Evolutionary conservation across 53 echinoderm and acorn worm genomes (phyloP).

Genomic region (Mesocentrotus franciscanus): DNA sequence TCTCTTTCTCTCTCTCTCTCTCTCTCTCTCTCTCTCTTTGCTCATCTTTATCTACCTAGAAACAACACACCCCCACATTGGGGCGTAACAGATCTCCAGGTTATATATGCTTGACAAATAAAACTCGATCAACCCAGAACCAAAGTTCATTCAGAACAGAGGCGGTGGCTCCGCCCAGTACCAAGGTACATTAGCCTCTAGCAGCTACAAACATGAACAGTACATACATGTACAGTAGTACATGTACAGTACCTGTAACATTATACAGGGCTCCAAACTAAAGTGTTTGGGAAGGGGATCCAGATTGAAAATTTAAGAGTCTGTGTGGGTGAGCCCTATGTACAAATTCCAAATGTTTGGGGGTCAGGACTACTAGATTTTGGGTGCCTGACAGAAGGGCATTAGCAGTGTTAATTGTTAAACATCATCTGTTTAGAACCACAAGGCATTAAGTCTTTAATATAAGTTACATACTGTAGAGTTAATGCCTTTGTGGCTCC

Average conservation of each 20-base stretch:
- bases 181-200: neutral
- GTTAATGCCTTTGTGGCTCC: too few relatives aligned
- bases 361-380: too few relatives aligned
- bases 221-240: neutral
- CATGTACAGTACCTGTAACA: neutral
- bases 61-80: constrained; percentile 22
- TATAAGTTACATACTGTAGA: too few relatives aligned
- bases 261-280: neutral
- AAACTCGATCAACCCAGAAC: constrained; percentile 25
- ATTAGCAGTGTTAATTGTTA: neutral
- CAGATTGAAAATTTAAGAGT: too few relatives aligned
- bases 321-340: too few relatives aligned
- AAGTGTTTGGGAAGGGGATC: too few relatives aligned
- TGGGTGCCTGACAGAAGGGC: neutral
- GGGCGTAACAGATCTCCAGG: neutral
- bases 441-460: too few relatives aligned
- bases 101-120: neutral
- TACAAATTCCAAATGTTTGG: too few relatives aligned
- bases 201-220: neutral
- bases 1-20: neutral
- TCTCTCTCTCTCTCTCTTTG: neutral
- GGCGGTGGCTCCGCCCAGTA: neutral
- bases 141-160: constrained; percentile 38
- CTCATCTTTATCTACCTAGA: constrained; percentile 36
- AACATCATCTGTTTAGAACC: too few relatives aligned